Base-by-base conservation (phyloP, 2,797 vertebrate species). In the Hypotaenidia okinawae region DNA sequence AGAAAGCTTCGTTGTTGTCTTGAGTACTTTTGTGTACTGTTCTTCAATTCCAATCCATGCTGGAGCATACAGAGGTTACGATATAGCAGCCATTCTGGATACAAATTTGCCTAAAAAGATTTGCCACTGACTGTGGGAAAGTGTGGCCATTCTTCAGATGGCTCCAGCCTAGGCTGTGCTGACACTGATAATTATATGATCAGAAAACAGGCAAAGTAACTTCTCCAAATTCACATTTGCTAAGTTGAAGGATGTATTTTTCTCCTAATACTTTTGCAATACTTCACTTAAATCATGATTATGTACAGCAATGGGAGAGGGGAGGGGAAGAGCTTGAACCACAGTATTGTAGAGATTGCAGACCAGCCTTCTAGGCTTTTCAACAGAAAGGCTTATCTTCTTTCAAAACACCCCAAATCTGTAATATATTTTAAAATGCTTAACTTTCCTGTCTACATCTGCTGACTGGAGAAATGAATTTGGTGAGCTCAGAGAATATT, bases 401-500 rank as follows among this genome's bases (percentile, higher is more conserved):
- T 72, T 70, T 49, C 51, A 67, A 37, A 82, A 73, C 25, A 59
- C 28, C 61, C 78, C 37, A 66, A 30, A 61, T 54, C 22, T 57
- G 69, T 27, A 51, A 72, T 43, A 49, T 68, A 69, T 35, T 81
- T 95, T n/a, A 82, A 68, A 87, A 62, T 67, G 39, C 33, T 57
- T 43, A 39, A 12, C 4, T 41, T 84, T 90, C 84, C 70, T 94
- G 66, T 82, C 80, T 90, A 41, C 39, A 49, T 84, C 23, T 87
- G 80, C 74, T 90, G 86, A 89, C 94, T 32, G 33, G 43, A 76
- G 59, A 84, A 89, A 92, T 84, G 0, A 84, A 84, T 84, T 84
- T 76, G 80, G 83, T 94, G 77, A 96, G 52, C 70, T 89, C 55
- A 84, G 73, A 93, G 51, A 84, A 92, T 41, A 80, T 24, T 72